A percentile compares a stretch with the other conserved stretches of the same genome.
These are phyloP conservation scores for Betta splendens DNA, from an alignment of 2,797 vertebrate genomes.

Conservation along the genomic window DNA sequence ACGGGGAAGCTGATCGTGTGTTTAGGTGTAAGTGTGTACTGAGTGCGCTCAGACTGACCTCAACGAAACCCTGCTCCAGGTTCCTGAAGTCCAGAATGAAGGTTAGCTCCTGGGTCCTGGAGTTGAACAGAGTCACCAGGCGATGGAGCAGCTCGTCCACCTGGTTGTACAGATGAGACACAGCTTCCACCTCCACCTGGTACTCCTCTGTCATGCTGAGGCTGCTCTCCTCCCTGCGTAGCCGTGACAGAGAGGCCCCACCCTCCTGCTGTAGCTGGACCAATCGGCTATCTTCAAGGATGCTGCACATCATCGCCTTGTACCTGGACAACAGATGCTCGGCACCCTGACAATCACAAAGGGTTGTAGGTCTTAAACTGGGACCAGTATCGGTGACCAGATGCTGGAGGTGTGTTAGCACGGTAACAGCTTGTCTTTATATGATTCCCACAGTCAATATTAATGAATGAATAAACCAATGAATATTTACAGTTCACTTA, in stretches of 20 bases:
- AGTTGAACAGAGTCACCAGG: conserved; percentile 89
- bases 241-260: conserved; percentile 82
- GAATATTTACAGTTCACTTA: too few relatives aligned
- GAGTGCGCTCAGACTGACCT: conserved; percentile 76
- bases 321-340: conserved; percentile 76
- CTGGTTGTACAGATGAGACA: conserved; percentile 80
- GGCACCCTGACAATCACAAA: conserved; percentile 80
- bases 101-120: conserved; percentile 83
- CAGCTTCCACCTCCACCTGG: conserved; percentile 82
- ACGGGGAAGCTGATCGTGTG: too few relatives aligned
- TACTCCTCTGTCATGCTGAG: conserved; percentile 80
- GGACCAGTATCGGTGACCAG: not conserved
- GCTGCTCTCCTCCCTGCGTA: conserved; percentile 85
- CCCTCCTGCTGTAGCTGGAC: conserved; percentile 89
- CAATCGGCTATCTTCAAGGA: conserved; percentile 86
- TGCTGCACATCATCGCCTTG: conserved; percentile 83
- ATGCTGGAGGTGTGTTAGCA: too few relatives aligned
- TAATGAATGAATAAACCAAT: too few relatives aligned
- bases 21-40: not conserved
- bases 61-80: conserved; percentile 81
- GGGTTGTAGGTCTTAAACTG: not conserved
- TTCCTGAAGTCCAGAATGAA: conserved; percentile 84
- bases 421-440: too few relatives aligned
- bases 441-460: too few relatives aligned
- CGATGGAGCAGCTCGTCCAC: conserved; percentile 91